phyloP scores from a whole-genome alignment of 2,797 vertebrate species.

The Cossypha niveicapilla region DNA sequence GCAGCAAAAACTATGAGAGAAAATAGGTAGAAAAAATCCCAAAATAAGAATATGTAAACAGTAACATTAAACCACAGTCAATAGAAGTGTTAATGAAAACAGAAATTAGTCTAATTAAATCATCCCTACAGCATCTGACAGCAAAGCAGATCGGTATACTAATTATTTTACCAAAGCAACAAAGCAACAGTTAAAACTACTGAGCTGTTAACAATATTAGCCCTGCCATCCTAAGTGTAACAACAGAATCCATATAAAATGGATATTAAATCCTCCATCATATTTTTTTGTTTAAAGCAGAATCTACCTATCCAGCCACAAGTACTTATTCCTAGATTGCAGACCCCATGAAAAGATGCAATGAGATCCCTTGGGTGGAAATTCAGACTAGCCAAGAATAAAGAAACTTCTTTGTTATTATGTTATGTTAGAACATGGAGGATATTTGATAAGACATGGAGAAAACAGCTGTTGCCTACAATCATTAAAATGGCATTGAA shows the following conservation, averaged over 20 bases:
- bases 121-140: background rate
- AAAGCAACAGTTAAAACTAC: background rate
- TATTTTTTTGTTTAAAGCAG: background rate
- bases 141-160: background rate
- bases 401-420: constrained; percentile 37
- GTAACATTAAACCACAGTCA: background rate
- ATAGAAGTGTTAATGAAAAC: background rate
- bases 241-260: background rate
- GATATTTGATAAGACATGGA: constrained; percentile 39
- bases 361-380: background rate
- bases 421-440: background rate
- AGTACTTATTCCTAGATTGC: constrained; percentile 34
- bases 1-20: background rate
- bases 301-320: background rate
- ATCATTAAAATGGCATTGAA: constrained; percentile 6
- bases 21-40: background rate
- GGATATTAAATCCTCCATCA: background rate
- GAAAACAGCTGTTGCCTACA: constrained; percentile 48
- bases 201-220: background rate
- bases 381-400: background rate
- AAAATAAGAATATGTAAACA: background rate
- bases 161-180: background rate
- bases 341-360: background rate
- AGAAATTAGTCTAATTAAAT: background rate
- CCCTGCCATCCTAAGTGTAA: background rate